phyloP scores from a whole-genome alignment of 1,140 invertebrate species.

The Lasioglossum baleicum region DNA sequence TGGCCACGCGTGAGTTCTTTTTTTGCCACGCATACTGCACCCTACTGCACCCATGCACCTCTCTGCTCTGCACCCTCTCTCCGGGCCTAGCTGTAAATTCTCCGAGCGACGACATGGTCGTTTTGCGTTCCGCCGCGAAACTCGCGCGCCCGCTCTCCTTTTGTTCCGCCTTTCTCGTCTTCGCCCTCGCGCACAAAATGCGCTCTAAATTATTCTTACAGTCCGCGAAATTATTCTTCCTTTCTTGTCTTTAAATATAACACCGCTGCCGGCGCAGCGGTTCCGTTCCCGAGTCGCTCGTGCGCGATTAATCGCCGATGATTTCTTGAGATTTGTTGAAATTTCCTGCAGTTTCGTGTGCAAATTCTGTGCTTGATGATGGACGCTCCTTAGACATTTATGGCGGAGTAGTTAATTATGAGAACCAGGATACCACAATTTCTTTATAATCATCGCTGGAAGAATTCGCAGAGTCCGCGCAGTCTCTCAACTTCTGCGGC shows the following conservation, averaged over 20 bases:
- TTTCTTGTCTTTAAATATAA: neutral
- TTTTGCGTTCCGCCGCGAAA: conserved; percentile 24
- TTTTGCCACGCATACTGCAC: conserved; percentile 25
- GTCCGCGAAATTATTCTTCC: conserved; percentile 7
- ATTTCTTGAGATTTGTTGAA: no score
- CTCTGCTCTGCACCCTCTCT: neutral
- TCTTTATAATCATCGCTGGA: no score
- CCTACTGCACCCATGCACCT: neutral
- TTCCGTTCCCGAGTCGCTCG: no score
- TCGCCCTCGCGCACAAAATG: conserved; percentile 1
- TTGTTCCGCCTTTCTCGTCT: conserved; percentile 11
- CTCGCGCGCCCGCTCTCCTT: conserved; percentile 16
- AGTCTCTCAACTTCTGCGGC: conserved; percentile 49
- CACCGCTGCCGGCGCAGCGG: no score
- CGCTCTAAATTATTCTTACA: conserved; percentile 27
- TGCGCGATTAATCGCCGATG: conserved; percentile 30
- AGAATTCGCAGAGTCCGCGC: neutral
- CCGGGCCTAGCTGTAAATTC: conserved; percentile 48
- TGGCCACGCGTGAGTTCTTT: conserved; percentile 29
- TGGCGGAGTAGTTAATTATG: no score
- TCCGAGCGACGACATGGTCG: conserved; percentile 19
- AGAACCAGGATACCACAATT: no score
- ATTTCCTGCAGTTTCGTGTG: no score
- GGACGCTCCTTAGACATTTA: no score
- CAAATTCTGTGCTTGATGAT: no score